Percentiles rank a stretch among this genome's conserved stretches.
These are phyloP conservation scores for Holcopasites calliopsidis DNA, from an alignment of 1,140 invertebrate genomes.

Conservation along the genomic window DNA sequence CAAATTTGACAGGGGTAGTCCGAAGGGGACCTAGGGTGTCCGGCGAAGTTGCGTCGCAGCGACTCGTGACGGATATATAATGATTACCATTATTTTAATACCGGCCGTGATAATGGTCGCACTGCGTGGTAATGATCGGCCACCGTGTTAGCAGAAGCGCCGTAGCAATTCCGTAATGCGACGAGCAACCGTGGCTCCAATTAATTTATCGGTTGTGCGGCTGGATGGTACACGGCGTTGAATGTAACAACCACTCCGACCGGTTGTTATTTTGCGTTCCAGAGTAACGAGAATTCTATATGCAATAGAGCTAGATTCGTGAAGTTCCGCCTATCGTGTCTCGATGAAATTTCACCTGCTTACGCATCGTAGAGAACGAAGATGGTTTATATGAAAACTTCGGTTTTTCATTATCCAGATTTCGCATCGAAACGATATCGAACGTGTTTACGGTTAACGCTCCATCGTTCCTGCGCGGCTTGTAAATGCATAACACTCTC, in stretches of 20 bases:
- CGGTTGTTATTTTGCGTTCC: neutral
- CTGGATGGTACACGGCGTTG: neutral
- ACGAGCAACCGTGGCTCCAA: neutral
- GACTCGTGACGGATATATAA: slow-evolving; percentile 19
- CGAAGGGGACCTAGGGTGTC: neutral
- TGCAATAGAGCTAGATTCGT: no score
- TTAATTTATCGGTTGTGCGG: slow-evolving; percentile 24
- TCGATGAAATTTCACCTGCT: neutral
- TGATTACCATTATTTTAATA: slow-evolving; percentile 38
- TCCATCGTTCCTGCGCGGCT: neutral
- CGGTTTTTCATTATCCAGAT: neutral
- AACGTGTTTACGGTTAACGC: neutral
- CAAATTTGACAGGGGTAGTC: slow-evolving; percentile 63
- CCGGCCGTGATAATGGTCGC: slow-evolving; percentile 12
- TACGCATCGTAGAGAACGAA: no score
- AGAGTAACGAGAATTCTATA: neutral
- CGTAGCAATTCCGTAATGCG: neutral
- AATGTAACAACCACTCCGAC: neutral
- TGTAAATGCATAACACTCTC: neutral
- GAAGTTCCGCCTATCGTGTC: no score
- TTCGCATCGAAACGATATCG: neutral
- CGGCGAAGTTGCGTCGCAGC: neutral
- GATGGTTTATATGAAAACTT: no score
- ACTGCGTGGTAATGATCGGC: slow-evolving; percentile 22
- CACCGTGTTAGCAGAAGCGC: slow-evolving; percentile 15